Conservation (phyloP, 1,140 invertebrate genomes). For the Lucilia sericata region DNA sequence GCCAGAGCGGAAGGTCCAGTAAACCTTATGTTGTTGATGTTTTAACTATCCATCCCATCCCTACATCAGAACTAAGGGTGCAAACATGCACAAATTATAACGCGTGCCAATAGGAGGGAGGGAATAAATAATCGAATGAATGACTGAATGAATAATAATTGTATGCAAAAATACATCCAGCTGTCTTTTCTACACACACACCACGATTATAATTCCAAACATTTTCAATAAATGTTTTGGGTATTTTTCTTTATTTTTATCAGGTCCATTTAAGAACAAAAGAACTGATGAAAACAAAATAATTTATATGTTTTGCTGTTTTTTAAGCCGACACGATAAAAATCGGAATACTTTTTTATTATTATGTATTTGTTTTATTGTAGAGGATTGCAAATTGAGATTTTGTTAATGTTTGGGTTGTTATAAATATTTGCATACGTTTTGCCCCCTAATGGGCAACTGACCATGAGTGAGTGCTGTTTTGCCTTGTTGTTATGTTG, state of each 20-base stretch:
- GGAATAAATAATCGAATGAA: neutral
- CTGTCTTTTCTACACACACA: neutral
- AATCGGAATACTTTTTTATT: neutral
- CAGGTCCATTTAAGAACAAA: neutral
- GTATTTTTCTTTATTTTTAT: neutral
- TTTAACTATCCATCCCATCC: neutral
- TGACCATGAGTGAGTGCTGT: neutral
- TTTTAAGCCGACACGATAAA: neutral
- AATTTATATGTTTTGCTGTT: neutral
- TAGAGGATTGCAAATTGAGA: neutral
- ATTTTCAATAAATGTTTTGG: conserved; percentile 20
- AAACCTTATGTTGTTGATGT: neutral
- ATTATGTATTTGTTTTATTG: neutral
- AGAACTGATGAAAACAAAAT: neutral
- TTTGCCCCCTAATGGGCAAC: conserved; percentile 18
- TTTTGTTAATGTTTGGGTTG: neutral
- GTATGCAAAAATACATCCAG: conserved; percentile 20
- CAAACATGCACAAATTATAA: neutral
- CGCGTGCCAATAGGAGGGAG: conserved; percentile 10
- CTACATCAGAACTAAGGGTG: conserved; percentile 15
- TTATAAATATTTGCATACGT: conserved; percentile 24
- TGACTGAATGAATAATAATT: neutral
- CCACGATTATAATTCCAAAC: conserved; percentile 1
- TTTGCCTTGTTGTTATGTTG: neutral
- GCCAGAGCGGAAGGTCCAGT: no score